Percentiles rank a stretch among this genome's conserved stretches.
Conservation (phyloP, 2,797 vertebrate genomes). For the Ceryle rudis region DNA sequence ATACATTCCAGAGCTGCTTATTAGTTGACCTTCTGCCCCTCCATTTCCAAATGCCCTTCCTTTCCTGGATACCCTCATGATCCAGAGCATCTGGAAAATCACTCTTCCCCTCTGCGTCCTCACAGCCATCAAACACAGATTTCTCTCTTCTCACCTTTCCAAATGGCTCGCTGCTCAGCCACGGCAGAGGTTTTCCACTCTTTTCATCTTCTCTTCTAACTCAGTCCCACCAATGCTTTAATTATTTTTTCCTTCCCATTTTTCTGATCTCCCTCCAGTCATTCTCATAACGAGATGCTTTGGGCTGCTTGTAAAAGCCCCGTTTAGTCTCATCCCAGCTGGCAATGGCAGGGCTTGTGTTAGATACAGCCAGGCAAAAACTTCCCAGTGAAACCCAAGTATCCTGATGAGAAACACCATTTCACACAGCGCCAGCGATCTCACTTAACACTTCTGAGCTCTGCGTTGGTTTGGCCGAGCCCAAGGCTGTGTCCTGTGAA, state of each 20-base stretch:
- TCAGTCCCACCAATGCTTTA: background rate
- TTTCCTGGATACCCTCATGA: background rate
- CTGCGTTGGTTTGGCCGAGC: background rate
- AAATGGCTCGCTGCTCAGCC: background rate
- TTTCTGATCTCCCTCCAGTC: background rate
- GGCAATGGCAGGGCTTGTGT: fast-evolving
- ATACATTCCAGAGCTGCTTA: background rate
- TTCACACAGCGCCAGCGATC: background rate
- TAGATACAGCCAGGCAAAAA: background rate
- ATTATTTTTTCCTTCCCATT: background rate
- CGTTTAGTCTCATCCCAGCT: background rate
- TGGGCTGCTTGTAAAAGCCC: background rate
- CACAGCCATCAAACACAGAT: background rate
- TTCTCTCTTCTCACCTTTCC: background rate
- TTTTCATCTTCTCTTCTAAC: background rate
- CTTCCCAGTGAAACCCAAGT: background rate
- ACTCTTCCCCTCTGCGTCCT: background rate
- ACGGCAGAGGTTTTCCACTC: background rate
- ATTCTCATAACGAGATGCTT: background rate
- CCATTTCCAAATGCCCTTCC: background rate
- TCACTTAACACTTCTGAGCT: background rate
- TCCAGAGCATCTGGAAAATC: background rate
- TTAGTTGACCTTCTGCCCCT: background rate
- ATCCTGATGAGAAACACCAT: background rate
- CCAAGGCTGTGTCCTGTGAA: background rate